Base-by-base conservation (phyloP, 2,888 invertebrate genomes). In the Ctena decussata region DNA sequence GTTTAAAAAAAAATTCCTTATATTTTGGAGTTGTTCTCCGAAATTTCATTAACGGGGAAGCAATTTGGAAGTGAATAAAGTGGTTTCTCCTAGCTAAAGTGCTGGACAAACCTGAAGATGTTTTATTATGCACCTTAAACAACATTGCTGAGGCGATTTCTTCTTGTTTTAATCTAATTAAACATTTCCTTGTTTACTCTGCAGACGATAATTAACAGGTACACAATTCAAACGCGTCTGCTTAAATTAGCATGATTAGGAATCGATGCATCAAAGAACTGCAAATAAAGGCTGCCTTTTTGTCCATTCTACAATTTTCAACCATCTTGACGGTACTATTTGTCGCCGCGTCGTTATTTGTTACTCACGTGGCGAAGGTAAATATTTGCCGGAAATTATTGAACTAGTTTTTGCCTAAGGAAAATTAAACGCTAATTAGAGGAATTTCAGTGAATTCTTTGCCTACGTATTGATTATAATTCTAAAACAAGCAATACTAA, bases 351-450 rank as follows among this genome's bases (percentile, higher is more conserved):
- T 65, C 32, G 35, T 65, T 35, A 65, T 65, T 35, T 65, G 35
- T 27, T 30, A 6, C 53, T 30, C 84, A 84, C 82, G 87, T 76
- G 87, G 87, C 74, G 74, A 77, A 71, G 35, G 79, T 83, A 86
- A 86, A 86, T 86, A 86, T 86, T 86, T 82, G 80, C 49, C 74
- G 65, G 49, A 69, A 69, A 65, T 80, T 37, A 74, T 74, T 69
- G 70, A 46, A 39, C 69, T 5, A n/a, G 5, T 32, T 46, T 27
- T 65, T 21, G 65, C 65, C 65, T 35, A 3, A 35, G 35, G 65
- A 35, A 65, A 21, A 65, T 27, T 24, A 5, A 5, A 5, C 8
- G 53, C 8, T 53, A 53, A 53, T 53, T 5, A 15, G 53, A 5
- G n/a, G 21, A 11, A 53, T 53, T 53, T n/a, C 21, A 53, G 5